Evolutionary conservation across 1,140 invertebrate species (phyloP), one percentile per base, ranked within the genome.

Genomic region (Forficula auricularia): DNA sequence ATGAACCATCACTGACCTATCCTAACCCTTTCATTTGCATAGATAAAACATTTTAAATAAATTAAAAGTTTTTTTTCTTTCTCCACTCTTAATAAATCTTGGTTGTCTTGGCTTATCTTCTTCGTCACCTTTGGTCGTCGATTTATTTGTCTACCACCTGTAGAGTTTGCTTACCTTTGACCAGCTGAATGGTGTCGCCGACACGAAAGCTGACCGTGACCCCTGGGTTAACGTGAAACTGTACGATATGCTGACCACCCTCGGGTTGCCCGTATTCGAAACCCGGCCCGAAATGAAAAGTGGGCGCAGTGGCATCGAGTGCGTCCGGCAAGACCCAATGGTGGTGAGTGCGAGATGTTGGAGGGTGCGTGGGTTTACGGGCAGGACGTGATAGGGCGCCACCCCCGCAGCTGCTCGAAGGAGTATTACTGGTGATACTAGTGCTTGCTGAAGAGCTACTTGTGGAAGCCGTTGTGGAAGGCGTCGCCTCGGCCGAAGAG

Each of bases 121-220:
- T n/a, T n/a, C n/a, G n/a, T n/a, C n/a, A n/a, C n/a, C n/a, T n/a
- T n/a, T n/a, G n/a, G n/a, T n/a, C n/a, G n/a, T n/a, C n/a, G n/a
- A n/a, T n/a, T n/a, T n/a, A n/a, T n/a, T n/a, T n/a, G n/a, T n/a
- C n/a, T n/a, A n/a, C n/a, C n/a, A n/a, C n/a, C n/a, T n/a, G n/a
- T n/a, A n/a, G n/a, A n/a, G n/a, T n/a, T n/a, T n/a, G n/a, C n/a
- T 60, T 62, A 76, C 73, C 73, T 72, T 71, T 66, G 48, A 77
- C 67, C 34, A 73, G 61, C 53, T 77, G 72, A 46, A 75, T 60
- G 54, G 69, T 70, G 48, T 76, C 72, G 9, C 72, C 72, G 50
- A 73, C 69, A 51, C 73, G 65, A 49, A 78, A 71, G 37, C 70
- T 73, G 52, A 78, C 73, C 2, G 69, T 74, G 51, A 78, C 75